These are phyloP conservation scores for Listronotus bonariensis DNA, from an alignment of 1,140 invertebrate species.

Conservation along the genomic window DNA sequence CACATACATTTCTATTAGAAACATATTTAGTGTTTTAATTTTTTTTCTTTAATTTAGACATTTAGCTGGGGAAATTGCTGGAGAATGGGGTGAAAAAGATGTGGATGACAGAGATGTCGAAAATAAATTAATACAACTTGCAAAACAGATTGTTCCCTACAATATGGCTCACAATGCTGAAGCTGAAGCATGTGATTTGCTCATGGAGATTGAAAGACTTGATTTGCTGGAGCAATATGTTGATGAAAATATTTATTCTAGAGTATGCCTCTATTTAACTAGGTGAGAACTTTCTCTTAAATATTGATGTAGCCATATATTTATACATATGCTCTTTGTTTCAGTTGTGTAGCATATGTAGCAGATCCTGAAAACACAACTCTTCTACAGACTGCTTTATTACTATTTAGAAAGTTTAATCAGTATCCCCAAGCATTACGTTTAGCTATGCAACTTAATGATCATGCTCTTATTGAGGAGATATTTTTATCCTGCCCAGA, in stretches of 20 bases:
- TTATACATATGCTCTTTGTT: constrained; percentile 20
- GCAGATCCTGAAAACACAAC: constrained; percentile 96
- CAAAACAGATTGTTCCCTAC: constrained; percentile 91
- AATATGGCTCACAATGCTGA: constrained; percentile 99
- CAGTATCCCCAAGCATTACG: constrained; percentile 93
- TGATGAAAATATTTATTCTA: constrained; percentile 88
- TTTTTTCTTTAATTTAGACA: constrained; percentile 63
- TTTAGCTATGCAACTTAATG: constrained; percentile 94
- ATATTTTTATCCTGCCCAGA: constrained; percentile 89
- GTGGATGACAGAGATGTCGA: constrained; percentile 61
- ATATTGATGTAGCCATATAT: constrained; percentile 12
- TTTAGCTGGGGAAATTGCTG: constrained; percentile 91
- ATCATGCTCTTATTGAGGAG: constrained; percentile 79
- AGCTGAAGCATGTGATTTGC: constrained; percentile 96
- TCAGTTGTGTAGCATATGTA: constrained; percentile 95
- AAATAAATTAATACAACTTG: constrained; percentile 73
- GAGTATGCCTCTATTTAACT: constrained; percentile 95
- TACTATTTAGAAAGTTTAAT: constrained; percentile 89
- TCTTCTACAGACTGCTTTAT: constrained; percentile 83
- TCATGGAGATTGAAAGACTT: constrained; percentile 97
- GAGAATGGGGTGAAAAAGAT: constrained; percentile 83
- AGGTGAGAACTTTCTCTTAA: constrained; percentile 59
- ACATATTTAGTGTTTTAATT: constrained; percentile 3
- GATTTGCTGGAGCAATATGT: constrained; percentile 91
- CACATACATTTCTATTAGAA: constrained; percentile 1